These are phyloP conservation scores for Apoda limacodes DNA, from an alignment of 2,888 invertebrate species.

Conservation along the genomic window DNA sequence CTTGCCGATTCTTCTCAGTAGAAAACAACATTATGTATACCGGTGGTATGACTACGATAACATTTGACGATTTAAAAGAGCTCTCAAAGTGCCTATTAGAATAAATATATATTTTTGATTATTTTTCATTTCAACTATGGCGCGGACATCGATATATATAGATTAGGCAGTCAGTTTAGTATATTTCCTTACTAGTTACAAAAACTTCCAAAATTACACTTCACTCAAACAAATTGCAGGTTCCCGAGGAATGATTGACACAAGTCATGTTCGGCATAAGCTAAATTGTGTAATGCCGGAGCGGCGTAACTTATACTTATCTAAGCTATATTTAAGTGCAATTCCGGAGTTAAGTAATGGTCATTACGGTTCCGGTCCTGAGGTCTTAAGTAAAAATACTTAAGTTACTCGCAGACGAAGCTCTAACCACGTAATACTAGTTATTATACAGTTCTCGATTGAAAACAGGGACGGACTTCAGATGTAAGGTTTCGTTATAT, in stretches of 20 bases:
- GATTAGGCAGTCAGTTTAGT: not conserved
- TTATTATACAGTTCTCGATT: slow-evolving; percentile 43
- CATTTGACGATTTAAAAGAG: too few relatives aligned
- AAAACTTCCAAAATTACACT: not conserved
- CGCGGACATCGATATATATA: too few relatives aligned
- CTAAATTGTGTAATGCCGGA: slow-evolving; percentile 22
- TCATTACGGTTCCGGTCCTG: slow-evolving; percentile 33
- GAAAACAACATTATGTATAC: too few relatives aligned
- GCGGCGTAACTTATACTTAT: slow-evolving; percentile 29
- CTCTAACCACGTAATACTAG: slow-evolving; percentile 50
- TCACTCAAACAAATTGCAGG: not conserved
- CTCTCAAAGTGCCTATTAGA: too few relatives aligned
- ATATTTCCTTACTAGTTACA: not conserved
- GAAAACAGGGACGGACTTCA: slow-evolving; percentile 36
- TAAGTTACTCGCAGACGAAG: slow-evolving; percentile 27
- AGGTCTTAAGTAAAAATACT: slow-evolving; percentile 46
- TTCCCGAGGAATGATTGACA: slow-evolving; percentile 9
- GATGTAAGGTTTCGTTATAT: too few relatives aligned
- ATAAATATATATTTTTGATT: too few relatives aligned
- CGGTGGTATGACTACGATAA: too few relatives aligned
- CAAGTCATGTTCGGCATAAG: slow-evolving; percentile 16
- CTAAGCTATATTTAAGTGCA: slow-evolving; percentile 38
- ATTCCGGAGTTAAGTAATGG: slow-evolving; percentile 35
- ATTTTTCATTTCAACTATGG: too few relatives aligned
- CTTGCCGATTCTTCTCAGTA: too few relatives aligned